These are phyloP conservation scores for Xanthia icteritia DNA, from an alignment of 2,888 invertebrate genomes.

Conservation along the genomic window DNA sequence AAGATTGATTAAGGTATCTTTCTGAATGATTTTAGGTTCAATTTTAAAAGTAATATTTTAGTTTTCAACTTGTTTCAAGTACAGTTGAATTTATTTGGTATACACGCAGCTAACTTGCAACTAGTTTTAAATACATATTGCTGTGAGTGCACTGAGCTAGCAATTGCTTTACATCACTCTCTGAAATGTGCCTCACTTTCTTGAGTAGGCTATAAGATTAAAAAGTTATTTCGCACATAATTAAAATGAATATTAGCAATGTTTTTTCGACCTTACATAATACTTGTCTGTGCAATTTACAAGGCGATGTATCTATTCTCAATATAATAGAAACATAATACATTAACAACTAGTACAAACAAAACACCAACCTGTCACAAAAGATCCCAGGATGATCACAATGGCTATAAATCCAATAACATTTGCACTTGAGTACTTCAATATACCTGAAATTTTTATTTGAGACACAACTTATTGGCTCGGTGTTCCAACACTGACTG, in stretches of 20 bases:
- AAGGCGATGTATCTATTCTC: neutral
- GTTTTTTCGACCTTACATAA: no score
- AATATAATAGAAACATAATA: constrained; percentile 5
- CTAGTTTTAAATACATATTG: neutral
- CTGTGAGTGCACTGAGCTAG: neutral
- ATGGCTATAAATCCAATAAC: constrained; percentile 60
- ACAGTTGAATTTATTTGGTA: neutral
- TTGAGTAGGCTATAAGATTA: neutral
- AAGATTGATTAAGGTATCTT: neutral
- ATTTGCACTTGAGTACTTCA: constrained; percentile 39
- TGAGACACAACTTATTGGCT: constrained; percentile 52
- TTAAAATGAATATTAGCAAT: neutral
- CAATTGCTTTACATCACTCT: no score
- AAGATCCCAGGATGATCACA: constrained; percentile 60
- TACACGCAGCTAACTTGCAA: no score
- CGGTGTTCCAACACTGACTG: constrained; percentile 67
- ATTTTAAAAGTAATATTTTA: neutral
- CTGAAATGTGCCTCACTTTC: neutral
- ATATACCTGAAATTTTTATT: constrained; percentile 3
- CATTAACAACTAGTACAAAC: constrained; percentile 17
- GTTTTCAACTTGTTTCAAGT: neutral
- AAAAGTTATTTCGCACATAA: neutral
- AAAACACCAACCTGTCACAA: constrained; percentile 59
- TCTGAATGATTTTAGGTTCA: neutral
- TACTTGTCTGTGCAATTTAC: no score